A percentile compares a stretch with the other conserved stretches of the same genome.
phyloP scores from a whole-genome alignment of 2,113 vertebrate species.

The Apaloderma vittatum region DNA sequence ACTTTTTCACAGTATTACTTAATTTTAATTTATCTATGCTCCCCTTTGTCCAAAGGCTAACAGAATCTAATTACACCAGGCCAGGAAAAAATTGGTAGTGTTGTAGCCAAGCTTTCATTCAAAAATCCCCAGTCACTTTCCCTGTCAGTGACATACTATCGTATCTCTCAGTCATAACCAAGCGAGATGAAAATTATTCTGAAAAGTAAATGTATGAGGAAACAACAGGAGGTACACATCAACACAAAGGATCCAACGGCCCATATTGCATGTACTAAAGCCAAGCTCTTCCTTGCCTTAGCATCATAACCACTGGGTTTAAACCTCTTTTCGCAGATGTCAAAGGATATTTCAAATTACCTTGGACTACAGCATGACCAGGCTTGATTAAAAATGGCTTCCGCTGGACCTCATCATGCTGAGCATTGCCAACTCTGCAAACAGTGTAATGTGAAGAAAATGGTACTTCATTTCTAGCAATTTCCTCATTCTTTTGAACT shows the following conservation, averaged over 20 bases:
- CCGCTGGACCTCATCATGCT: background rate
- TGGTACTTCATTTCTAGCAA: background rate
- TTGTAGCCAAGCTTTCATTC: background rate
- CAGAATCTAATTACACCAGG: constrained; percentile 22
- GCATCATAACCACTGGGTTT: background rate
- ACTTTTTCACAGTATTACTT: background rate
- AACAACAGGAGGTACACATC: background rate
- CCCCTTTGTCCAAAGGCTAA: constrained; percentile 42
- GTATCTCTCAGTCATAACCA: background rate
- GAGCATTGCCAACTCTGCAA: background rate
- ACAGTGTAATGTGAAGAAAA: background rate
- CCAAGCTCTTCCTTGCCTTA: background rate
- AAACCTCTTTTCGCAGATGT: background rate
- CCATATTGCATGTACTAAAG: background rate
- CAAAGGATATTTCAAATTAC: background rate
- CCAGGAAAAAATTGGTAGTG: constrained; percentile 30
- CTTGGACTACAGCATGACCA: background rate
- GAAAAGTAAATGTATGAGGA: background rate
- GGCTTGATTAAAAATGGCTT: background rate
- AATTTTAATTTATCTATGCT: constrained; percentile 32
- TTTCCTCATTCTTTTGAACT: background rate
- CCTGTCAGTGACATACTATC: background rate
- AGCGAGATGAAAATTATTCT: background rate
- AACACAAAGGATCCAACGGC: background rate
- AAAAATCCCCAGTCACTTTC: constrained; percentile 13